Percentiles rank a stretch among this genome's conserved stretches.
Evolutionary conservation across 2,113 vertebrate genomes (phyloP).

Genomic region (Anseranas semipalmata): DNA sequence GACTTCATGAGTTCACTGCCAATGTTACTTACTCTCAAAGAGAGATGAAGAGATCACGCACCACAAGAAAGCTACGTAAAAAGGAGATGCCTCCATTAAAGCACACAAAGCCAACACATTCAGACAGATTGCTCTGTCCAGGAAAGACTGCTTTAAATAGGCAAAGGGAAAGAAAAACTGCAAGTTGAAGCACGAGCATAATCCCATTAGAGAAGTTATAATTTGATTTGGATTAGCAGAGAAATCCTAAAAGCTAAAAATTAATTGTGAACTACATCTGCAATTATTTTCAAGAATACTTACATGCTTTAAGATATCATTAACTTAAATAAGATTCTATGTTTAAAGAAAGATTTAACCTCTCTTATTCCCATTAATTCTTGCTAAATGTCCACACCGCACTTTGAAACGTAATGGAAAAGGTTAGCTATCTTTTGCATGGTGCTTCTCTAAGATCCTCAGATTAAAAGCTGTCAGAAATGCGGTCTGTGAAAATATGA

Average conservation of each 20-base stretch:
- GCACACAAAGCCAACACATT: not conserved
- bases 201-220: conserved; percentile 35
- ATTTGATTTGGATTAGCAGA: conserved; percentile 48
- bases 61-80: not conserved
- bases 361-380: not conserved
- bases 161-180: not conserved
- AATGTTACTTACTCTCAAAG: not conserved
- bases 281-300: conserved; percentile 55
- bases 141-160: conserved; percentile 16
- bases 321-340: conserved; percentile 42
- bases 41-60: not conserved
- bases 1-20: not conserved
- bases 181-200: not conserved
- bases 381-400: not conserved
- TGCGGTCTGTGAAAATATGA: not conserved
- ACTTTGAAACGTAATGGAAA: conserved; percentile 33
- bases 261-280: conserved; percentile 24
- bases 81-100: not conserved
- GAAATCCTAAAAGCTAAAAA: conserved; percentile 38
- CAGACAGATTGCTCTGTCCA: not conserved
- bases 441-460: not conserved
- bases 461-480: conserved; percentile 43
- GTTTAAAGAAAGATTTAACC: conserved; percentile 44
- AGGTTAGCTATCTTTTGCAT: conserved; percentile 32
- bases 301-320: conserved; percentile 39